phyloP scores from a whole-genome alignment of 2,797 vertebrate species.

The Chaetodon trifasciatus region DNA sequence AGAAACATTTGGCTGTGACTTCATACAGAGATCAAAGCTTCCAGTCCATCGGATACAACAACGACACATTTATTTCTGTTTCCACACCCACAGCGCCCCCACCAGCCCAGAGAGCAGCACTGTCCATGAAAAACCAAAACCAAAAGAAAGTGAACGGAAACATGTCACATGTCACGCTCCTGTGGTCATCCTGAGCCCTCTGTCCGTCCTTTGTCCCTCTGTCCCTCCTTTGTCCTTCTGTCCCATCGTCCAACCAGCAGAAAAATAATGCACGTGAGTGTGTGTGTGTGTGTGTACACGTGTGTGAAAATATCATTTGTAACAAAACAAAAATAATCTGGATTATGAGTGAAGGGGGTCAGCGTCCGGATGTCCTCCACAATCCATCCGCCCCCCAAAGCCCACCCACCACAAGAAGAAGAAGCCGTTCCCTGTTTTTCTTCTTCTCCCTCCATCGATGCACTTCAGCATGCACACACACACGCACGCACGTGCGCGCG shows the following conservation, averaged over 20 bases:
- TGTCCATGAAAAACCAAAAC: conserved; percentile 70
- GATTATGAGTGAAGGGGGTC: conserved; percentile 60
- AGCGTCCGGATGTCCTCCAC: conserved; percentile 40
- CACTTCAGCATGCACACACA: background rate
- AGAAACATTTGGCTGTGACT: conserved; percentile 79
- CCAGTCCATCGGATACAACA: conserved; percentile 80
- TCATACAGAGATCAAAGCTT: conserved; percentile 80
- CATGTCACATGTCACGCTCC: conserved; percentile 60
- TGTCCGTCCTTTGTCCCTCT: conserved; percentile 27
- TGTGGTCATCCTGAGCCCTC: conserved; percentile 18
- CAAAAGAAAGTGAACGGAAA: conserved; percentile 40
- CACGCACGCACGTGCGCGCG: background rate
- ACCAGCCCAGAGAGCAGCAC: conserved; percentile 79
- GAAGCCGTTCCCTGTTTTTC: conserved; percentile 26
- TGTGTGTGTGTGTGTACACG: conserved; percentile 17
- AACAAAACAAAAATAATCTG: conserved; percentile 63
- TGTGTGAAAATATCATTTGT: conserved; percentile 72
- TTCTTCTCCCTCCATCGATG: background rate
- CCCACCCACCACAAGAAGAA: background rate
- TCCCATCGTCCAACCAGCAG: conserved; percentile 29
- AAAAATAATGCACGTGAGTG: conserved; percentile 65
- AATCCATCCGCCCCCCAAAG: conserved; percentile 19
- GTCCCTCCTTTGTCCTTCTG: conserved; percentile 28
- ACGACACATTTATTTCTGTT: conserved; percentile 80
- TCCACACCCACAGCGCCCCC: conserved; percentile 65